These are phyloP conservation scores for Hybognathus amarus DNA, from an alignment of 2,797 vertebrate species.

Conservation along the genomic window DNA sequence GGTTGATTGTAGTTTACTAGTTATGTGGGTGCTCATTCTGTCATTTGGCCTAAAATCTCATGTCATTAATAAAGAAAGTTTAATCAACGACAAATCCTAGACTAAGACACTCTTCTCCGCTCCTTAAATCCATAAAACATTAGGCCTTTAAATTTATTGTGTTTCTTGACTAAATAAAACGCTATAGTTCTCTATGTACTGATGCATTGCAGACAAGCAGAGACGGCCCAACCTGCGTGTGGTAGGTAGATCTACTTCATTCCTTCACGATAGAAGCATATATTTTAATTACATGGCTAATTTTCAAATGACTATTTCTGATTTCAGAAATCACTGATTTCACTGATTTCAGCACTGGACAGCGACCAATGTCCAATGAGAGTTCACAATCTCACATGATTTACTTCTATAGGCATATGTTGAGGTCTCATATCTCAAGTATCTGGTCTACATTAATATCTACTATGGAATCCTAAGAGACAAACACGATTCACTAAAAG, in stretches of 20 bases:
- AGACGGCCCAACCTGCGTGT: background rate
- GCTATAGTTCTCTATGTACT: background rate
- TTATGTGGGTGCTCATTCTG: no score
- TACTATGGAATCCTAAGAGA: conserved; percentile 1
- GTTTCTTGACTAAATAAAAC: background rate
- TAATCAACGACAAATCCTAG: background rate
- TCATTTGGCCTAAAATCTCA: no score
- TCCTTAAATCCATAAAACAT: background rate
- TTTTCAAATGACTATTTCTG: no score
- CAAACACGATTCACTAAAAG: conserved; percentile 31
- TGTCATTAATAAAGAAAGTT: background rate
- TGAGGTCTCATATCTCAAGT: background rate
- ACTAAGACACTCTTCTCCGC: background rate
- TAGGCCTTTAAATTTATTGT: background rate
- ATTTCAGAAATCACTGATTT: no score
- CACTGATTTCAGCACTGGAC: conserved; percentile 34
- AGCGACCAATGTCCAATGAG: background rate
- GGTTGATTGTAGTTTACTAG: background rate
- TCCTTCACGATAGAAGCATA: background rate
- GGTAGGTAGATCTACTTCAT: background rate
- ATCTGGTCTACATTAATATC: conserved; percentile 7
- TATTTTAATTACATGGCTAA: background rate
- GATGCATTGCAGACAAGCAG: background rate
- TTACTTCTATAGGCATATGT: background rate
- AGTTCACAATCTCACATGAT: background rate